Percentiles rank a stretch among this genome's conserved stretches.
These are phyloP conservation scores for Plumapathes pennacea DNA, from an alignment of 92 coral and sea anemone species.

Conservation along the genomic window DNA sequence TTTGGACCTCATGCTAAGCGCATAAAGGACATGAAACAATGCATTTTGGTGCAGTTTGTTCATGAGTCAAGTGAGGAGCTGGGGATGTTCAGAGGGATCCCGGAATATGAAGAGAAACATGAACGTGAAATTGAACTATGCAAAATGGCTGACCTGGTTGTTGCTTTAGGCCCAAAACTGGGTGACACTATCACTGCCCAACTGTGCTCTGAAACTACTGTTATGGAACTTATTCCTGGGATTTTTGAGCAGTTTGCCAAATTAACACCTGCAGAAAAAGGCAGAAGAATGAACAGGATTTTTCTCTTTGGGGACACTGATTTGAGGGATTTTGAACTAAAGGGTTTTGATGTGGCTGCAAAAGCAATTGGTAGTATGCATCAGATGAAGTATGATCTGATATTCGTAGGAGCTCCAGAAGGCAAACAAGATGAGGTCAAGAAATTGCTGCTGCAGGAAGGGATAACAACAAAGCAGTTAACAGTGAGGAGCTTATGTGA, in stretches of 20 bases:
- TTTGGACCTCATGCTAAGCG: slow-evolving; percentile 1
- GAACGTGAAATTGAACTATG: too few species aligned
- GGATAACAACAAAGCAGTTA: neutral
- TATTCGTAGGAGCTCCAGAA: neutral
- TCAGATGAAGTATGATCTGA: neutral
- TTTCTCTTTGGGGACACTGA: neutral
- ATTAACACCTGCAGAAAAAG: neutral
- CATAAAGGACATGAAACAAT: neutral
- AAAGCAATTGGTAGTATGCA: neutral
- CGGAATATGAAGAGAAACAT: too few species aligned
- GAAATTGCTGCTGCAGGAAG: neutral
- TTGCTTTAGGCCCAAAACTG: too few species aligned
- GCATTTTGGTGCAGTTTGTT: neutral
- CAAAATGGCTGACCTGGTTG: too few species aligned
- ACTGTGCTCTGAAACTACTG: too few species aligned
- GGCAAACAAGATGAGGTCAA: slow-evolving; percentile 2
- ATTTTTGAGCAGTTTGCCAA: too few species aligned
- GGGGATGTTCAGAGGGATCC: neutral
- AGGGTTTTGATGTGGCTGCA: neutral
- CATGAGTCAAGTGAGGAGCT: neutral
- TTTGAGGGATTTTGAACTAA: neutral
- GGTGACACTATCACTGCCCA: too few species aligned
- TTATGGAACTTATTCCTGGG: too few species aligned
- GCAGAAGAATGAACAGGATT: neutral
- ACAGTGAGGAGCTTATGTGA: neutral